These are phyloP conservation scores for Palythoa heliodiscus DNA, from an alignment of 92 coral and sea anemone genomes.

Conservation along the genomic window DNA sequence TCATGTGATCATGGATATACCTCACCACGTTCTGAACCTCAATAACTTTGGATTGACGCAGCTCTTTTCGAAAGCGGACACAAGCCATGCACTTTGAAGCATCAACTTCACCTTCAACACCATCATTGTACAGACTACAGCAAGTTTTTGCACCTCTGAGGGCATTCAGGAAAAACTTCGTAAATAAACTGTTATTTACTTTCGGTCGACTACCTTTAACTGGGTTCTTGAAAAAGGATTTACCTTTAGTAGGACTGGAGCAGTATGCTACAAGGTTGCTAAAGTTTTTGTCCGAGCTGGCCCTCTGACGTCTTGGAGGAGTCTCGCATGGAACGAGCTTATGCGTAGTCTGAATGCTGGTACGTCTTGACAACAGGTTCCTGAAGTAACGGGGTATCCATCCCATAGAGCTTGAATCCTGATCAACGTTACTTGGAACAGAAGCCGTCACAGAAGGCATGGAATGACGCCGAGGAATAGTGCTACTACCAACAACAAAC, in stretches of 20 bases:
- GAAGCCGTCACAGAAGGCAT: not conserved
- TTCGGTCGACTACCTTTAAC: too few relatives aligned
- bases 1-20: too few relatives aligned
- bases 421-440: not conserved
- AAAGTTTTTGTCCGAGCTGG: not conserved
- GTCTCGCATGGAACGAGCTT: not conserved
- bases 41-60: too few relatives aligned
- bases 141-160: not conserved
- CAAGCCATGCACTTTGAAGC: too few relatives aligned
- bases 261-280: constrained; percentile 13
- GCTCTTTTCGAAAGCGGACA: too few relatives aligned
- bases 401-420: not conserved
- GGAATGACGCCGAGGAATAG: not conserved
- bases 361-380: not conserved
- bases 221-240: not conserved
- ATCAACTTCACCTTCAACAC: not conserved
- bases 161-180: too few relatives aligned
- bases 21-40: too few relatives aligned
- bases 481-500: not conserved
- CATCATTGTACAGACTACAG: not conserved
- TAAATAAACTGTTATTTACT: too few relatives aligned
- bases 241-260: not conserved
- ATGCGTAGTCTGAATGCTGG: not conserved
- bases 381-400: not conserved
- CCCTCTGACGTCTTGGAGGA: not conserved